Evolutionary conservation across 2,113 vertebrate genomes (phyloP), one percentile per base, ranked within the genome.

Genomic region (Bubo blakistoni): DNA sequence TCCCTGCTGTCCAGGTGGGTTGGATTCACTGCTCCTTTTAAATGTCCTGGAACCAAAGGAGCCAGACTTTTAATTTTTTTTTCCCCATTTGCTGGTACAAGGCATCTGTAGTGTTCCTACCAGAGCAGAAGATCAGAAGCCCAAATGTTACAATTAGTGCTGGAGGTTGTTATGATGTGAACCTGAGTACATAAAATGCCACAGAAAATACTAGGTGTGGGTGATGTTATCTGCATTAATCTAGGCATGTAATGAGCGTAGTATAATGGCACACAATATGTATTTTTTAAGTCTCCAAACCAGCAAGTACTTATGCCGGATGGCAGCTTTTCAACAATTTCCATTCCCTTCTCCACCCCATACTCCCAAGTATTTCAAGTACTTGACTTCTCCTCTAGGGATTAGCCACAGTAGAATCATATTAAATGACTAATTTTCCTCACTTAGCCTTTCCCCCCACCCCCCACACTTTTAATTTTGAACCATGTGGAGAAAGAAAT

Each of bases 321-420:
- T 90, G 91, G 94, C 91, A 81, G 79, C 74, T 88, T 94, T 93
- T 94, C 91, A 93, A 90, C 81, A 89, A 81, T 88, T 92, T 86
- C 80, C 52, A 58, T 94, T 90, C 88, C 73, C 65, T 93, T 74
- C 81, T 92, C 81, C 94, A 93, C 88, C 88, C 85, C 73, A 9
- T 65, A 58, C 51, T 96, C 81, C 36, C 42, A 87, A 93, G 46
- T 74, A 81, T 92, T 87, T 81, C 81, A 78, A 30, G 26, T 78
- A 81, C 92, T 91, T 73, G 73, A 40, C 70, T 94, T 88, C 81
- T 92, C 16, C 78, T 94, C 36, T 58, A 40, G 81, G 90, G 88
- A 92, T 78, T 73, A 81, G 59, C 81, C 65, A 47, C 85, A 90
- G 70, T 5, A 65, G 29, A 96, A 81, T 74, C 47, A 30, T 30